Conservation (phyloP, 23 tunicate genomes). For the Ascidia mentula region DNA sequence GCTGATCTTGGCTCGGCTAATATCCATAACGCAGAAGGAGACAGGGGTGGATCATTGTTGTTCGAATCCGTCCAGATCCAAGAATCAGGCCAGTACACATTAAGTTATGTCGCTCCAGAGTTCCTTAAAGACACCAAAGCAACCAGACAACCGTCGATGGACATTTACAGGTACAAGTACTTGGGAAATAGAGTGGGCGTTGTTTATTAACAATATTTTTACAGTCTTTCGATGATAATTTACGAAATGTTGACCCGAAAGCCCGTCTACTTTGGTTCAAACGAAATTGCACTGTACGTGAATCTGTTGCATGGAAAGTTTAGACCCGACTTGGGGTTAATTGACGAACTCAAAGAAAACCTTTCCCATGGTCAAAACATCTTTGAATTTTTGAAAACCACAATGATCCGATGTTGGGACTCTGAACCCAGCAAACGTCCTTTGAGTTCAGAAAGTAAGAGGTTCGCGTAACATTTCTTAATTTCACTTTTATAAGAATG, state of each 20-base stretch:
- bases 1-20: neutral
- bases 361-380: neutral
- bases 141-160: neutral
- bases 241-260: neutral
- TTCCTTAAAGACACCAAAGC: neutral
- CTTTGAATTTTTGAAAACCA: neutral
- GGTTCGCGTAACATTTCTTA: too few relatives aligned
- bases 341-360: neutral
- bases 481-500: too few relatives aligned
- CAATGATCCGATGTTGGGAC: slow-evolving; percentile 6
- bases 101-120: neutral
- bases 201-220: neutral
- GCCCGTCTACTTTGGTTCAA: neutral
- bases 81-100: neutral
- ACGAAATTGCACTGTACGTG: neutral
- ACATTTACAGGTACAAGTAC: neutral
- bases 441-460: neutral
- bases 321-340: neutral
- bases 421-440: neutral
- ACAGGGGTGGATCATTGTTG: neutral
- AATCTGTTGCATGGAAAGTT: neutral
- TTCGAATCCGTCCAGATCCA: neutral
- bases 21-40: neutral
- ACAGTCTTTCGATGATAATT: neutral
- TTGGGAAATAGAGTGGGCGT: neutral